These are phyloP conservation scores for Perccottus glenii DNA, from an alignment of 2,113 vertebrate species.

Conservation along the genomic window DNA sequence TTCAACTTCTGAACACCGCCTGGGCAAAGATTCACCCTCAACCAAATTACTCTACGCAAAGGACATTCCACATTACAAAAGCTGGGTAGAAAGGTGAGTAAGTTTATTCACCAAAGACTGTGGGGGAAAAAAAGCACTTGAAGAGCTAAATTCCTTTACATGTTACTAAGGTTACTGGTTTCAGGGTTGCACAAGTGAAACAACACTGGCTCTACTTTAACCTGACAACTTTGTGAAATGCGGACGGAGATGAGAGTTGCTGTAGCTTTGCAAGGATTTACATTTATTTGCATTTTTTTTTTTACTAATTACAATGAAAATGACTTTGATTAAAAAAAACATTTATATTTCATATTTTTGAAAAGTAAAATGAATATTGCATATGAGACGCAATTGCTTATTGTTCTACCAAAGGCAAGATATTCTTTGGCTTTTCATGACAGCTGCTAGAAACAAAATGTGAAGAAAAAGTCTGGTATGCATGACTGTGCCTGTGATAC, in stretches of 20 bases:
- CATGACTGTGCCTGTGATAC: conserved; percentile 33
- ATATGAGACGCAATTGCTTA: neutral
- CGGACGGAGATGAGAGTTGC: too few relatives aligned
- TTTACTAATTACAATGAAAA: neutral
- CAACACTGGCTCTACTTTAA: neutral
- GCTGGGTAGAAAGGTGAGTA: conserved; percentile 93
- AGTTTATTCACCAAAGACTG: neutral
- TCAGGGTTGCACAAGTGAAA: neutral
- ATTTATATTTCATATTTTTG: neutral
- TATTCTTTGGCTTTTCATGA: conserved; percentile 19
- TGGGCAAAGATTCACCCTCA: conserved; percentile 94
- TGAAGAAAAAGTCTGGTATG: conserved; percentile 30
- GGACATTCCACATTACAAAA: conserved; percentile 97
- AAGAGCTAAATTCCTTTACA: neutral
- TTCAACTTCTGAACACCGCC: conserved; percentile 92
- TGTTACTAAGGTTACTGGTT: neutral
- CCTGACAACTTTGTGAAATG: neutral
- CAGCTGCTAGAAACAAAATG: conserved; percentile 13
- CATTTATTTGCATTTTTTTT: neutral
- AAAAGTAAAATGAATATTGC: neutral
- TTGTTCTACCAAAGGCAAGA: neutral
- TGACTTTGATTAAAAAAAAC: neutral
- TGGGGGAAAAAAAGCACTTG: neutral
- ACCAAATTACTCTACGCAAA: conserved; percentile 96
- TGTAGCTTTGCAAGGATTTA: too few relatives aligned